Base-by-base conservation (phyloP, 2,113 vertebrate genomes). In the Lasiurus cinereus region DNA sequence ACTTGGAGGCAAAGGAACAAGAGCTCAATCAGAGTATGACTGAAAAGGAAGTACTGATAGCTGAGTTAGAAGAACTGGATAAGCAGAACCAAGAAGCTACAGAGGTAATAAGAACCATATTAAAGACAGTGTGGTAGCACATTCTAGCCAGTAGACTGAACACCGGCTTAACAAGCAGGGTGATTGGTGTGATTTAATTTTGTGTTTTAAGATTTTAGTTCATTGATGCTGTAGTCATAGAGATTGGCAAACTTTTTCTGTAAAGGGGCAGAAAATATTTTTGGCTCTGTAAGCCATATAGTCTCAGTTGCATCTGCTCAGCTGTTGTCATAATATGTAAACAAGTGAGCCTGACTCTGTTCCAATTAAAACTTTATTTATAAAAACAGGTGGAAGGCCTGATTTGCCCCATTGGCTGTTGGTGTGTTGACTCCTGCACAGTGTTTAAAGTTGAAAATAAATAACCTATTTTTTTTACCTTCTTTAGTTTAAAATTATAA, bases 51-150 rank as follows among this genome's bases (percentile, higher is more conserved):
- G 98, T 97, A 0, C 97, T 99, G 70, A 93, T 98, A 94, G 97
- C 97, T 0, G 99, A 99, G 87, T 83, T 99, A 94, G 99, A 99
- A 97, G 99, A 99, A 96, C 93, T 99, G 59, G 99, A 99, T 95
- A 98, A 86, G 69, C 99, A 99, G 96, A 99, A 99, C 97, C 99
- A 99, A 96, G 99, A 99, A 94, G 99, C 99, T 91, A 99, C 99
- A 39, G 98, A 99, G 99, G 99, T 99, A 98, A 96, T 93, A 72
- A 31, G 18, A 24, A 31, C 64, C 90, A 5, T 15, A 22, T 48
- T 33, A 52, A 48, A 69, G 67, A 33, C 56, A 36, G 18, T n/a
- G 27, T 66, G 31, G 27, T 1, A 16, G 56, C 24, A 7, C 36
- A 4, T 39, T 39, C 19, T 78, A 27, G 6, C 88, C 39, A 10